A percentile compares a stretch with the other conserved stretches of the same genome.
Evolutionary conservation across 2,888 invertebrate species (phyloP).

Genomic region (Agrochola circellaris): DNA sequence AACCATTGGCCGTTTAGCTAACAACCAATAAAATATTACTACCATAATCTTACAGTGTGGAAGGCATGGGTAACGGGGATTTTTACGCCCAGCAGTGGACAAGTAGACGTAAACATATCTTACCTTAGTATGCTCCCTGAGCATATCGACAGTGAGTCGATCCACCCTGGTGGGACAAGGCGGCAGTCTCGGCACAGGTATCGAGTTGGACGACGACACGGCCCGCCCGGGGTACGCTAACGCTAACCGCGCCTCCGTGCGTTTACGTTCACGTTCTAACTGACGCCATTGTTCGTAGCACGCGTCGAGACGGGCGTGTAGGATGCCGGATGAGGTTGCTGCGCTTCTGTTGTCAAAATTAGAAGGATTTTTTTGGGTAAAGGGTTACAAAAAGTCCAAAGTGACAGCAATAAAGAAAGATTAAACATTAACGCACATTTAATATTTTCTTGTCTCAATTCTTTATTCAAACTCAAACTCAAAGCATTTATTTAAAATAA

Average conservation of each 20-base stretch:
- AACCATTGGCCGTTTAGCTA: neutral
- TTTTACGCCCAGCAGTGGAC: neutral
- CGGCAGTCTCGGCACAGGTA: slow-evolving; percentile 94
- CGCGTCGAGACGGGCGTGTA: slow-evolving; percentile 93
- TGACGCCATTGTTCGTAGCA: slow-evolving; percentile 95
- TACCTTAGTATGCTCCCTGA: slow-evolving; percentile 94
- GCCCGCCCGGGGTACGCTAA: slow-evolving; percentile 94
- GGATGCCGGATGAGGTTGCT: slow-evolving; percentile 90
- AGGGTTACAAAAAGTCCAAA: neutral
- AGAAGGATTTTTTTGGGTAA: neutral
- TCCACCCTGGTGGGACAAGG: slow-evolving; percentile 95
- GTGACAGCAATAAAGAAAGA: neutral
- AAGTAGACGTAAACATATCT: neutral
- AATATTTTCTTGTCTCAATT: no score
- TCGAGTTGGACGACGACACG: slow-evolving; percentile 94
- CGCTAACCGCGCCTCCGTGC: slow-evolving; percentile 94
- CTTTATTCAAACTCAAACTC: no score
- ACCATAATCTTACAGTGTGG: neutral
- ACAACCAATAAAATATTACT: neutral
- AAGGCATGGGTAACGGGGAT: neutral
- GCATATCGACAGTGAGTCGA: slow-evolving; percentile 94
- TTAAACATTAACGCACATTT: neutral
- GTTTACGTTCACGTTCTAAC: slow-evolving; percentile 94
- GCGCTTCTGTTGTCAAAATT: slow-evolving; percentile 84
- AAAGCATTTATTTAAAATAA: no score